Evolutionary conservation across 2,113 vertebrate genomes (phyloP).

Genomic region (Turdus rufiventris): DNA sequence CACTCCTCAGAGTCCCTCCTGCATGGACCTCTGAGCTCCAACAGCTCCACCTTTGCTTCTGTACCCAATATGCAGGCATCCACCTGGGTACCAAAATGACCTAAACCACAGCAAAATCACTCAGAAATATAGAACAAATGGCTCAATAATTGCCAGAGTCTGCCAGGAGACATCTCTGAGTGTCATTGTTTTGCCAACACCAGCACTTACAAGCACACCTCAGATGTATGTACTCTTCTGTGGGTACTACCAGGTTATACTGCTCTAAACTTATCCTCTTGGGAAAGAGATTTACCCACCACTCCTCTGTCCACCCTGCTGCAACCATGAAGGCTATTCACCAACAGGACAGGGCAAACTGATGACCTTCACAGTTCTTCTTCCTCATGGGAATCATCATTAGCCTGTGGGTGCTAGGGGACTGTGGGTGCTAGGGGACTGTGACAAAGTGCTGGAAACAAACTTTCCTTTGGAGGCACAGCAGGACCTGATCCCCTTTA

Average conservation of each 20-base stretch:
- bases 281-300: not conserved
- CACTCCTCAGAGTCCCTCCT: not conserved
- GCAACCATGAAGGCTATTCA: not conserved
- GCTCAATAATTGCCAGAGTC: not conserved
- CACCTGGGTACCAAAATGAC: not conserved
- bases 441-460: not conserved
- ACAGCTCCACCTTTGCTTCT: not conserved
- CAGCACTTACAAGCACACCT: not conserved
- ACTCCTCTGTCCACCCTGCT: not conserved
- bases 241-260: not conserved
- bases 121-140: not conserved
- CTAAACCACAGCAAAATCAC: not conserved
- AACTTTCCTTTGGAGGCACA: not conserved
- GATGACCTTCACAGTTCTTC: not conserved
- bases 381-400: not conserved
- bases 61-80: not conserved
- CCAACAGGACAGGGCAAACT: not conserved
- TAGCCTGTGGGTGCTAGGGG: not conserved
- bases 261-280: not conserved
- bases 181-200: not conserved
- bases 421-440: not conserved
- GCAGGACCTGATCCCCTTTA: not conserved
- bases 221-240: not conserved
- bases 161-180: not conserved
- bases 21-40: not conserved